Conservation (phyloP, 2,113 vertebrate species). For the Megaceryle maxima region DNA sequence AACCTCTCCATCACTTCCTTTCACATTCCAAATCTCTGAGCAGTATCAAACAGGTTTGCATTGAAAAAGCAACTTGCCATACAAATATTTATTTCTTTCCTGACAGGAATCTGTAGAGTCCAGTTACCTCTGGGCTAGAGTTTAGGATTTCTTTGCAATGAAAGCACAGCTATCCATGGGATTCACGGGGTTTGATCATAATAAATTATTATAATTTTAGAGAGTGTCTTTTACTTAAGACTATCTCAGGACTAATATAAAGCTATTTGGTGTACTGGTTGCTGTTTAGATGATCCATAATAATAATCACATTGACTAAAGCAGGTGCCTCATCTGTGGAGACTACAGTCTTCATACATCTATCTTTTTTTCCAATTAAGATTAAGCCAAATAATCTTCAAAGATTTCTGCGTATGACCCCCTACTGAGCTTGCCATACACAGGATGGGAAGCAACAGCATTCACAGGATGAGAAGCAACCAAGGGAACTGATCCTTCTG, state of each 20-base stretch:
- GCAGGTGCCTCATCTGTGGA: not conserved
- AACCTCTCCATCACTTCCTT: not conserved
- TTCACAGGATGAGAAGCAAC: not conserved
- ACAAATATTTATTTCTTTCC: not conserved
- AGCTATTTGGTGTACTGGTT: not conserved
- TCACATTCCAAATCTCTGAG: not conserved
- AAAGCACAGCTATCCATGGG: not conserved
- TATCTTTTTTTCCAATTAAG: not conserved
- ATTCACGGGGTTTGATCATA: not conserved
- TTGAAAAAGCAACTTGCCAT: not conserved
- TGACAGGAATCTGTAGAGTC: not conserved
- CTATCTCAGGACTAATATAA: not conserved
- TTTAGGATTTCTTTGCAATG: not conserved
- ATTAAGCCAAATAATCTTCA: not conserved
- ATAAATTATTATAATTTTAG: not conserved
- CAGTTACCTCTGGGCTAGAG: not conserved
- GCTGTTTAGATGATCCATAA: not conserved
- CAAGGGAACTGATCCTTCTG: not conserved
- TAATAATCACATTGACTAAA: not conserved
- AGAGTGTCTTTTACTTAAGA: not conserved
- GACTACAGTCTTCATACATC: not conserved
- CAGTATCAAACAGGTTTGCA: not conserved
- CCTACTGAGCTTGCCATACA: not conserved
- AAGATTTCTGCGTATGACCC: not conserved
- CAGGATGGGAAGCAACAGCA: not conserved